phyloP scores from a whole-genome alignment of 2,888 invertebrate genomes.

The Iselma pallidipennis region DNA sequence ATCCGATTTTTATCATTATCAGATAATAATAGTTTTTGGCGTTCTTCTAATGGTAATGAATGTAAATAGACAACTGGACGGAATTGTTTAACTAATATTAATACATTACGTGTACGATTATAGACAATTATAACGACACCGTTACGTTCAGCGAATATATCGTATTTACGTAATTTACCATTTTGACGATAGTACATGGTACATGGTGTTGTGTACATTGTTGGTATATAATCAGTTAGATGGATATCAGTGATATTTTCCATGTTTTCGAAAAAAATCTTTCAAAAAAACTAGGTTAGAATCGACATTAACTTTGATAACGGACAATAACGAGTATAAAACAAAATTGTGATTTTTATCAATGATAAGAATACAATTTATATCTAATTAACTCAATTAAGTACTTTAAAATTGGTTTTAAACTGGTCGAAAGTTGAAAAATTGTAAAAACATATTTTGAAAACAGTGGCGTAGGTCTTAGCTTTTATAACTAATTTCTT shows the following conservation, averaged over 20 bases:
- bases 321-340: too few species aligned
- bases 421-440: too few species aligned
- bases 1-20: conserved; percentile 50
- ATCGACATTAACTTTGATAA: neutral
- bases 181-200: conserved; percentile 73
- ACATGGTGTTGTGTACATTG: conserved; percentile 70
- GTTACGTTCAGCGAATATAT: conserved; percentile 76
- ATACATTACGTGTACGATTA: conserved; percentile 72
- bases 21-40: too few species aligned
- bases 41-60: conserved; percentile 60
- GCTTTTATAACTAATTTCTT: too few species aligned
- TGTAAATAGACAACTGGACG: conserved; percentile 83
- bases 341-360: neutral
- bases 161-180: conserved; percentile 74
- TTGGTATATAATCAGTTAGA: conserved; percentile 49
- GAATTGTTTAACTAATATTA: conserved; percentile 88
- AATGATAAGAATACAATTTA: neutral
- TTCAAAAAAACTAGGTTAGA: conserved; percentile 5
- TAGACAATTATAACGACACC: conserved; percentile 83
- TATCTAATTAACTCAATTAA: neutral
- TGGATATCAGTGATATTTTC: conserved; percentile 46
- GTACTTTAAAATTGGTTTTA: too few species aligned
- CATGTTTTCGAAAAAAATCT: conserved; percentile 32
- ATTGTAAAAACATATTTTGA: too few species aligned
- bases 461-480: too few species aligned